A percentile compares a stretch with the other conserved stretches of the same genome.
Evolutionary conservation across 2,797 vertebrate species (phyloP).

Genomic region (Paramormyrops hopkinsi): DNA sequence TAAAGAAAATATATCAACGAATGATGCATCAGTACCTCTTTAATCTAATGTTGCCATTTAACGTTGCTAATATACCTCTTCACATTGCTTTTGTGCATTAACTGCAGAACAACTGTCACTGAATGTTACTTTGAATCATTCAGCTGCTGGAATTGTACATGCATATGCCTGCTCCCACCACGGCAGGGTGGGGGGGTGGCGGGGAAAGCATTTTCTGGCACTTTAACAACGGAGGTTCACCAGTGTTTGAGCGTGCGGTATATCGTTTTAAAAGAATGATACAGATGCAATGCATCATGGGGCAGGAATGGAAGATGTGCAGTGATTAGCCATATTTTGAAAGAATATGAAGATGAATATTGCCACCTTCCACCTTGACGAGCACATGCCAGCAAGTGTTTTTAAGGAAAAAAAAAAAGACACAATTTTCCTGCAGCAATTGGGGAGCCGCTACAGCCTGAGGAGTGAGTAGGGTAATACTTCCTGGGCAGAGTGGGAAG

Average conservation of each 20-base stretch:
- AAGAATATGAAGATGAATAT: background rate
- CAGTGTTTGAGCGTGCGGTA: slow-evolving; percentile 11
- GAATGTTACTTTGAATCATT: slow-evolving; percentile 31
- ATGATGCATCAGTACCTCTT: slow-evolving; percentile 8
- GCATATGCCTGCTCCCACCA: slow-evolving; percentile 17
- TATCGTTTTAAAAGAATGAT: slow-evolving; percentile 9
- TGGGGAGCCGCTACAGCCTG: background rate
- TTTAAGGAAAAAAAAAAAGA: background rate
- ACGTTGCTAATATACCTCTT: slow-evolving; percentile 26
- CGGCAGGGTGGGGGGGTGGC: background rate
- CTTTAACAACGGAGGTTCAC: slow-evolving; percentile 31
- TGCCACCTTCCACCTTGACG: background rate
- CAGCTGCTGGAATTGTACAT: slow-evolving; percentile 20
- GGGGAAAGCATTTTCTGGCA: slow-evolving; percentile 28
- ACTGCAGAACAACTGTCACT: slow-evolving; percentile 11
- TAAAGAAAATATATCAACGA: slow-evolving; percentile 10
- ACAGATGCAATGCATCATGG: slow-evolving; percentile 10
- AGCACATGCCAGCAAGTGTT: background rate
- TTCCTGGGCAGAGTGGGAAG: slow-evolving; percentile 20
- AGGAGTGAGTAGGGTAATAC: background rate
- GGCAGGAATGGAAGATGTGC: background rate
- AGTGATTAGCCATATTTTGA: background rate
- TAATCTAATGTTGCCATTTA: slow-evolving; percentile 21
- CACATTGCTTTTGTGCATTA: slow-evolving; percentile 14
- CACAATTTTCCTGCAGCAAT: background rate